Evolutionary conservation across 2,888 invertebrate species (phyloP), one percentile per base, ranked within the genome.

Genomic region (Rosalia funebris): DNA sequence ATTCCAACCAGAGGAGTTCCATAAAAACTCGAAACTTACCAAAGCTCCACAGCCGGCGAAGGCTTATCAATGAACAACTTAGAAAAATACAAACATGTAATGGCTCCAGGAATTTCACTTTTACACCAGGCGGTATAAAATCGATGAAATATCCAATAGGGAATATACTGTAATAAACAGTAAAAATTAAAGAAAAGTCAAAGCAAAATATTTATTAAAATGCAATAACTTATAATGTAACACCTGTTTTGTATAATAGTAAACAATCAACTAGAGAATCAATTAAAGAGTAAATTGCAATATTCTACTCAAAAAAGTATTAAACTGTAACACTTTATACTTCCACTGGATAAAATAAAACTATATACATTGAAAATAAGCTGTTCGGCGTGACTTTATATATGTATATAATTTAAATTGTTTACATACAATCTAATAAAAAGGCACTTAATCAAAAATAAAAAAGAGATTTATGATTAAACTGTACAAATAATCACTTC

Each of bases 361-460:
- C 57, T 65, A 62, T 65, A 36, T 65, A 65, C 62, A 62, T 52
- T 53, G 57, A 54, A 57, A 54, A 54, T 34, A 44, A 19, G 48
- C 60, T 20, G 45, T 44, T 57, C 20, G 34, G 58, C 55, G 44
- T 50, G 48, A 50, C 20, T 53, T 50, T 15, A 44, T 34, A n/a
- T 42, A 47, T 54, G 52, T 56, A 60, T 55, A 52, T 59, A 56
- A 53, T 63, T 56, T 56, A 64, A 61, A 53, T 57, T 53, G 55
- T 66, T 66, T 60, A 68, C 62, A 68, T 68, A 62, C 57, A 62
- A 57, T 63, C 64, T 71, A 71, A 70, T 71, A 72, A 74, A 75
- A 78, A 78, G 78, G 78, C 78, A 78, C 78, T 78, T 78, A 78
- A 74, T 72, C 63, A 74, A 73, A 74, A 72, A 68, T 68, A 70